Evolutionary conservation across 2,888 invertebrate genomes (phyloP), one percentile per base, ranked within the genome.

Genomic region (Bombylius major): DNA sequence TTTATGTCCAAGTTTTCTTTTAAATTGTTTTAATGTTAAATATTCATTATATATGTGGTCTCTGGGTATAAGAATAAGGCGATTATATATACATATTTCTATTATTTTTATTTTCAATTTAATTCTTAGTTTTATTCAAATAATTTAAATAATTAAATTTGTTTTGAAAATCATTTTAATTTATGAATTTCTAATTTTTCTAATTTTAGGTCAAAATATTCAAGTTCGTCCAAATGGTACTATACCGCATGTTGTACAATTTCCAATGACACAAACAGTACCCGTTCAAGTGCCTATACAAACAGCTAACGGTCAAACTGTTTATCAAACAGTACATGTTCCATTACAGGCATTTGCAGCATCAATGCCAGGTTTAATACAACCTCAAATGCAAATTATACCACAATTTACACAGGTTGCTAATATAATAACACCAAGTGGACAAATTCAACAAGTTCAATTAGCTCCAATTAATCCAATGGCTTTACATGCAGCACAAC

Each of bases 261-360:
- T 75, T 47, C 75, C 75, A 1, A 69, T 68, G 51, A 62, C 67
- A 59, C 68, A 51, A 66, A 85, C 89, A 58, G 89, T 93, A 53
- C 91, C 92, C 0, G 89, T 95, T 5, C 95, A 95, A 72, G 89
- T 94, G 59, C 93, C 93, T 2, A 89, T 93, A 61, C 83, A 85
- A 51, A 83, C 87, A 55, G 79, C 84, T 44, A 89, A 87, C 71
- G 96, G 96, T 0, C 95, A 96, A 75, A 95, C 96, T 0, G 86
- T 96, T 58, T 89, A 93, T 73, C 96, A 97, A 72, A 95, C 96
- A 0, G 87, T 97, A 1, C 95, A 96, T 70, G 85, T 97, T 65
- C 96, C 96, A 0, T 79, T 95, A 23, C 94, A 94, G 72, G 82
- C 91, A 48, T 75, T 86, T 47, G 82, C 85, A 31, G 77, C 81